Evolutionary conservation across 2,113 vertebrate genomes (phyloP).

Genomic region (Seriola quinqueradiata): DNA sequence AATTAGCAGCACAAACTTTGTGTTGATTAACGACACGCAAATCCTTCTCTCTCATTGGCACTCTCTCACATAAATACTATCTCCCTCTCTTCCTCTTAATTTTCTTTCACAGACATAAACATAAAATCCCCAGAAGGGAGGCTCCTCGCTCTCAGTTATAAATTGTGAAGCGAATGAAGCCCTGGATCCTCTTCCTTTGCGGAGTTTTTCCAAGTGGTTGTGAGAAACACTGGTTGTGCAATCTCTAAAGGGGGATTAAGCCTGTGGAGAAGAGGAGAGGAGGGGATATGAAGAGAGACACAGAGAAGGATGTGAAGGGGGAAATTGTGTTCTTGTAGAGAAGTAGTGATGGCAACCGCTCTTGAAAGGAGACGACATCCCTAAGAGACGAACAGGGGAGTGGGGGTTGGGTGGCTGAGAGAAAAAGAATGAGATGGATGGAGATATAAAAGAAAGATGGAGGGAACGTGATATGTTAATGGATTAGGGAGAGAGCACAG

Average conservation of each 20-base stretch:
- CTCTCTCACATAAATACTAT: slow-evolving; percentile 24
- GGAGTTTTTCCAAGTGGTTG: slow-evolving; percentile 53
- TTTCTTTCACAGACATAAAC: slow-evolving; percentile 57
- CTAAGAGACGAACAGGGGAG: slow-evolving; percentile 38
- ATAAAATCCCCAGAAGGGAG: slow-evolving; percentile 59
- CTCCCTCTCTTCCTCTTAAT: slow-evolving; percentile 19
- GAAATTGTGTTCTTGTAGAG: slow-evolving; percentile 75
- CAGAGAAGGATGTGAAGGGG: slow-evolving; percentile 71
- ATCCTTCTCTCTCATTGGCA: slow-evolving; percentile 36
- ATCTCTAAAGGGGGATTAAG: slow-evolving; percentile 78
- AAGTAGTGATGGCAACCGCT: slow-evolving; percentile 79
- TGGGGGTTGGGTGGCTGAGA: slow-evolving; percentile 32
- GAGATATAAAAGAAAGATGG: slow-evolving; percentile 56
- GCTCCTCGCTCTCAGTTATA: slow-evolving; percentile 44
- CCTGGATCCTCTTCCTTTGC: slow-evolving; percentile 46
- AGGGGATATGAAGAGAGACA: slow-evolving; percentile 62
- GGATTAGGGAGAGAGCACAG: slow-evolving; percentile 34
- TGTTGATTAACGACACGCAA: slow-evolving; percentile 23
- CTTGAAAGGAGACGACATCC: slow-evolving; percentile 73
- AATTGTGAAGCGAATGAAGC: slow-evolving; percentile 51
- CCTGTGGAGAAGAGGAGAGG: slow-evolving; percentile 60
- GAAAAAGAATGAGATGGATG: slow-evolving; percentile 41
- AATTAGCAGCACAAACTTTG: slow-evolving; percentile 45
- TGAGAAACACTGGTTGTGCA: slow-evolving; percentile 73
- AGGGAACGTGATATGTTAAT: slow-evolving; percentile 67